These are phyloP conservation scores for Myathropa florea DNA, from an alignment of 2,888 invertebrate genomes.

Conservation along the genomic window DNA sequence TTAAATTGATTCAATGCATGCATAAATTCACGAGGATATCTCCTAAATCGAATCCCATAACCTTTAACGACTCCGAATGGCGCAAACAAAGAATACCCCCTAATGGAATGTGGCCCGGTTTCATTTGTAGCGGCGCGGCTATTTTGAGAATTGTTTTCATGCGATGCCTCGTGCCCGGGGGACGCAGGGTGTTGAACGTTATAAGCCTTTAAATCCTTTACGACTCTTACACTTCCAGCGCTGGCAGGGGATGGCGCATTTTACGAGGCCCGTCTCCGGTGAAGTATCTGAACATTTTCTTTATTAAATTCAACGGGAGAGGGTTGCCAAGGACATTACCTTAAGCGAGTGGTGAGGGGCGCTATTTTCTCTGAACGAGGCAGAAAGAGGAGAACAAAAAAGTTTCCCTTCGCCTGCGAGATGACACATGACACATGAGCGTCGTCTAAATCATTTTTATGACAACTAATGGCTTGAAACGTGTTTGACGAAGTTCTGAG, in stretches of 20 bases:
- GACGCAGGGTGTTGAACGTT: not conserved
- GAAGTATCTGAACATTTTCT: not conserved
- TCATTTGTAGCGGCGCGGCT: constrained; percentile 19
- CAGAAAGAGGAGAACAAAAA: not conserved
- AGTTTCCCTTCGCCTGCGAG: not conserved
- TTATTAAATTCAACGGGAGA: constrained; percentile 12
- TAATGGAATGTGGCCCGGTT: not conserved
- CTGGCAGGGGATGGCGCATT: not conserved
- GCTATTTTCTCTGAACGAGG: not conserved
- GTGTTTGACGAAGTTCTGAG: constrained; percentile 7
- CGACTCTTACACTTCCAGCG: not conserved
- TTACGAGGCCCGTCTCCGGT: not conserved
- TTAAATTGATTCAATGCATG: not conserved
- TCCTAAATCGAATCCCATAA: constrained; percentile 22
- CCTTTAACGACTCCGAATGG: constrained; percentile 5
- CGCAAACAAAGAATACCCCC: not conserved
- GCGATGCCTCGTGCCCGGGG: not conserved
- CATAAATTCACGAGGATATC: not conserved
- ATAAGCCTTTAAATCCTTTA: constrained; percentile 12
- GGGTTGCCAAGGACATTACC: not conserved
- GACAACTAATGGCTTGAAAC: constrained; percentile 27
- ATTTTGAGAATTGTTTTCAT: constrained; percentile 14
- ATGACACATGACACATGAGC: constrained; percentile 2
- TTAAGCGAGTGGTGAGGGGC: not conserved
- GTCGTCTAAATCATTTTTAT: constrained; percentile 25